Percentiles rank a stretch among this genome's conserved stretches.
phyloP scores from a whole-genome alignment of 2,113 vertebrate genomes.

The Lagenorhynchus albirostris region DNA sequence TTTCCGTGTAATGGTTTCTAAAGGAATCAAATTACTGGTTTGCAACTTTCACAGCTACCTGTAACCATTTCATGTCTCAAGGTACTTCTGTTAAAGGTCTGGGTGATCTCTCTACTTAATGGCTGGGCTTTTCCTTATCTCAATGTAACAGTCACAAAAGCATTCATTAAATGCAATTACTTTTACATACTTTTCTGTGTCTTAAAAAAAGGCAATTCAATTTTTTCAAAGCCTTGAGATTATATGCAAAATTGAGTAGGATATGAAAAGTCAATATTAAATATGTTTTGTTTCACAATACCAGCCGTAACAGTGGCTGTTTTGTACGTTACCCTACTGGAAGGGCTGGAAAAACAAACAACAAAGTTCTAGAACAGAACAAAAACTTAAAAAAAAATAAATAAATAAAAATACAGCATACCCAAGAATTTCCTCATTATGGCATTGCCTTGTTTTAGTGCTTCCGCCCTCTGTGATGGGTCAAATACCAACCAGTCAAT shows the following conservation, averaged over 20 bases:
- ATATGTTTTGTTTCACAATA: conserved; percentile 5
- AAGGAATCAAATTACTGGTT: neutral
- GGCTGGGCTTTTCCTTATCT: neutral
- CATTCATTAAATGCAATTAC: neutral
- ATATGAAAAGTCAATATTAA: neutral
- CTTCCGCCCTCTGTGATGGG: conserved; percentile 93
- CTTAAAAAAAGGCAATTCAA: neutral
- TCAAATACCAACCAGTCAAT: conserved; percentile 98
- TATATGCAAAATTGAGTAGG: neutral
- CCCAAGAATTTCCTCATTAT: conserved; percentile 99
- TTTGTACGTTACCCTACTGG: neutral
- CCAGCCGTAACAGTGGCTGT: neutral
- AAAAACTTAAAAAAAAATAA: neutral
- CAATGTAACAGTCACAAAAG: neutral
- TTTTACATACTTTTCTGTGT: neutral
- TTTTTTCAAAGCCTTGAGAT: conserved; percentile 29
- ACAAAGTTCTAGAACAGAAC: conserved; percentile 17
- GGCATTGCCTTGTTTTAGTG: conserved; percentile 97
- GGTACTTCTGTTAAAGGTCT: neutral
- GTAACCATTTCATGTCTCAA: neutral
- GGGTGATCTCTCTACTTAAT: neutral
- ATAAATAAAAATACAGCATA: conserved; percentile 74
- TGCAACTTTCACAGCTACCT: neutral
- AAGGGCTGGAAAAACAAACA: neutral
- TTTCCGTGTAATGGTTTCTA: neutral